Evolutionary conservation across 2,888 invertebrate species (phyloP).

Genomic region (Hydriomena furcata): DNA sequence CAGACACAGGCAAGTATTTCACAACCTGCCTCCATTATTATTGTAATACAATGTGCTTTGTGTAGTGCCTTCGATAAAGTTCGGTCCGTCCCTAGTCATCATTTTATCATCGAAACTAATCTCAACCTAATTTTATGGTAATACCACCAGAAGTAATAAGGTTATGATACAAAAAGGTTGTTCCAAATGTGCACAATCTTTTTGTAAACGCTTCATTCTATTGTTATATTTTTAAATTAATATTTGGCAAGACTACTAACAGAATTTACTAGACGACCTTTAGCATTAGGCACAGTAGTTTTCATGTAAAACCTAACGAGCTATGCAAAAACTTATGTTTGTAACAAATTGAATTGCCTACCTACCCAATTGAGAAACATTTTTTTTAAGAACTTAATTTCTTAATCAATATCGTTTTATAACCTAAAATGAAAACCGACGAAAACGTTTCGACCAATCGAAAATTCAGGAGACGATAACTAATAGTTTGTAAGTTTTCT

Average conservation of each 20-base stretch:
- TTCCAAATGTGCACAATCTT: conserved; percentile 1
- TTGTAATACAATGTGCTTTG: conserved; percentile 56
- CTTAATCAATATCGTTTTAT: no score
- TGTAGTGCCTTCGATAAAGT: conserved; percentile 49
- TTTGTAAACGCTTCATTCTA: conserved; percentile 4
- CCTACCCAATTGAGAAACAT: not conserved
- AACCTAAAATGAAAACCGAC: no score
- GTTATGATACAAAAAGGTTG: conserved; percentile 7
- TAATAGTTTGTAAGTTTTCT: no score
- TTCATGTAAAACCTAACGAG: conserved; percentile 17
- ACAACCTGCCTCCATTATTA: conserved; percentile 58
- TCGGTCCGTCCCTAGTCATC: conserved; percentile 50
- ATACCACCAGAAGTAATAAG: not conserved
- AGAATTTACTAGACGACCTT: conserved; percentile 14
- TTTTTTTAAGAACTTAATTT: no score
- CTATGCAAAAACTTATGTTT: conserved; percentile 15
- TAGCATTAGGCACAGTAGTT: conserved; percentile 19
- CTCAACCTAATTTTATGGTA: conserved; percentile 15
- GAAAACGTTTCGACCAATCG: no score
- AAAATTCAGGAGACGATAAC: no score
- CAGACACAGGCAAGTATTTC: conserved; percentile 57
- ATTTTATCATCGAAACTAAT: conserved; percentile 24
- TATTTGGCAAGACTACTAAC: conserved; percentile 1
- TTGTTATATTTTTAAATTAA: conserved; percentile 20
- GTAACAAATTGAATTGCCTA: no score